Evolutionary conservation across 2,113 vertebrate genomes (phyloP), one percentile per base, ranked within the genome.

Genomic region (Cariama cristata): DNA sequence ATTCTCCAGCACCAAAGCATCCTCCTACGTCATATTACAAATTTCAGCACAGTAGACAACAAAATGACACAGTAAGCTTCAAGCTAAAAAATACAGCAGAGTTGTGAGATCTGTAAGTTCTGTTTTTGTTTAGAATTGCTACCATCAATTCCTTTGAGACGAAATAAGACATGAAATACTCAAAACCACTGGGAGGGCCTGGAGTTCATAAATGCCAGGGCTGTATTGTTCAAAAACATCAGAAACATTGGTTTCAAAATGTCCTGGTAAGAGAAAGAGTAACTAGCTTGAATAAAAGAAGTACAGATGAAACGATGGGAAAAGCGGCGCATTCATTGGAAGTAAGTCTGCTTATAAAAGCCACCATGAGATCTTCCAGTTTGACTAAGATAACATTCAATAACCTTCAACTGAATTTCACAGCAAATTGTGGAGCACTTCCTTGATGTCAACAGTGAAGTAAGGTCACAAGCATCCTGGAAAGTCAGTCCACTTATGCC

Each of bases 391-490:
- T 49, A 93, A 90, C 56, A 90, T 68, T 91, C 77, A 95, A 91
- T 49, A 93, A 90, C 56, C 89, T 68, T 91, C 77, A 95, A 81
- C 79, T 86, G 90, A 97, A 87, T 91, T 86, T 86, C 96, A 91
- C 59, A 92, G 85, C 38, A 76, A 18, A 71, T 55, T 86, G 55
- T 18, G 20, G n/a, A 91, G 75, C 44, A 60, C 62, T 89, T 90
- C 88, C 76, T 87, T 90, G 82, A 87, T 64, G 74, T 85, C 80
- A 75, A 94, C n/a, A 88, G 75, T 55, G 28, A 83, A 94, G 68
- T 73, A 66, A 94, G 35, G 86, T 83, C 80, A 95, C 58, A 96
- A 42, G n/a, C 55, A 95, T 53, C 23, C 49, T 33, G 58, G 74
- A 88, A 97, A 95, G 56, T 55, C 49, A 95, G 56, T 55, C 49